Evolutionary conservation across 2,797 vertebrate genomes (phyloP), one percentile per base, ranked within the genome.

Genomic region (Eupleurogrammus muticus): DNA sequence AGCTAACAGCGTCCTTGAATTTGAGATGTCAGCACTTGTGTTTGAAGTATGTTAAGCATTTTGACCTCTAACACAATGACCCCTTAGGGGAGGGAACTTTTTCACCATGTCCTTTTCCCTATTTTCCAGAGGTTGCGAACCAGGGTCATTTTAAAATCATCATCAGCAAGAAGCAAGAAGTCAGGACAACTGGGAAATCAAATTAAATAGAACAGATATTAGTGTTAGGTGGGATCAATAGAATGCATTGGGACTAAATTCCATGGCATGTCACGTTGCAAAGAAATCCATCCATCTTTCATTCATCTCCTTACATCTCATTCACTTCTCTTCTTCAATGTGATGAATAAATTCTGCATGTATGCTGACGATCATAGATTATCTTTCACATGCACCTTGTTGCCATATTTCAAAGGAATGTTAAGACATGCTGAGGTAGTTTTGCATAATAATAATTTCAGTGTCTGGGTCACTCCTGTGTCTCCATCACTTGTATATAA

Each of bases 91-190:
- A 60, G 48, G 62, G 16, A 21, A 40, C 44, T 69, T 84, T 81
- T 82, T 69, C 68, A 76, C 49, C 54, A 23, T 16, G 24, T 34
- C 28, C 35, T 36, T 53, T n/a, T 40, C 61, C 52, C 51, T 32
- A 52, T 71, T 80, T 86, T 81, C 73, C 77, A 69, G 47, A 55
- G 20, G 49, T 40, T 58, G n/a, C 65, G 51, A 66, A 28, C 21
- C 53, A 56, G 17, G 20, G 54, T 62, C 73, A 66, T 35, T 56
- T 55, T 58, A 19, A 61, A 58, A n/a, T 14, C 4, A 42, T 62
- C 64, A 40, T 44, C 34, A 67, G 51, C 32, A 66, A 36, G 53
- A 21, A 67, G 51, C 32, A 66, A 36, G 53, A 21, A 49, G 49
- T 50, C 60, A 70, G 14, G n/a, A 28, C 8, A 52, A 23, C 32